Conservation (phyloP, 2,888 invertebrate genomes). For the Hypsopygia costalis region DNA sequence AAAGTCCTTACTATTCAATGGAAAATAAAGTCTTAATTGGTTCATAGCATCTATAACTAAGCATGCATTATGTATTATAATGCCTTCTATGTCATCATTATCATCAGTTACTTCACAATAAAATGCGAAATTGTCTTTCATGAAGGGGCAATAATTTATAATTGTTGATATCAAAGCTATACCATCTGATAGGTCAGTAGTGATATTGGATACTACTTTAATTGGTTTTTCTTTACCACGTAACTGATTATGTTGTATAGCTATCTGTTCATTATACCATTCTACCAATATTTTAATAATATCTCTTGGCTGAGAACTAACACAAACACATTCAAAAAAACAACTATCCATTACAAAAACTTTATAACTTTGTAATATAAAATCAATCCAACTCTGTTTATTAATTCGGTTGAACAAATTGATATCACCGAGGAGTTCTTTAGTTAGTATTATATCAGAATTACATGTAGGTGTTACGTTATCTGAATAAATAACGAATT, state of each 20-base stretch:
- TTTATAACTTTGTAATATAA: slow-evolving; percentile 82
- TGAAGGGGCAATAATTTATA: slow-evolving; percentile 80
- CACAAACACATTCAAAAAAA: slow-evolving; percentile 66
- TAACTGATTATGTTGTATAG: slow-evolving; percentile 39
- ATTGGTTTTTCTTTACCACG: slow-evolving; percentile 32
- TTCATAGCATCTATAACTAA: slow-evolving; percentile 77
- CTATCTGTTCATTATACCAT: slow-evolving; percentile 60
- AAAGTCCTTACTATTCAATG: slow-evolving; percentile 73
- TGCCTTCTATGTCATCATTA: slow-evolving; percentile 46
- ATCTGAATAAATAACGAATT: slow-evolving; percentile 52
- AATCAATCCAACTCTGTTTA: slow-evolving; percentile 81
- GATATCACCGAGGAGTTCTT: slow-evolving; percentile 42
- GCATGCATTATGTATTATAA: slow-evolving; percentile 79
- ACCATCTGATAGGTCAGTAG: slow-evolving; percentile 75
- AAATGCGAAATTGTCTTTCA: slow-evolving; percentile 59
- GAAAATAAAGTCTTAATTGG: slow-evolving; percentile 75
- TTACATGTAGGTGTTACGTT: slow-evolving; percentile 49
- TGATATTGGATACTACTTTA: slow-evolving; percentile 64
- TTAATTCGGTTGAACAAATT: slow-evolving; percentile 52
- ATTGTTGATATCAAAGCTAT: slow-evolving; percentile 78
- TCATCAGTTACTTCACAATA: slow-evolving; percentile 63
- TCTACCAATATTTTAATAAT: slow-evolving; percentile 52
- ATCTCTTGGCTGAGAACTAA: slow-evolving; percentile 47
- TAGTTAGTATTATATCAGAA: slow-evolving; percentile 48
- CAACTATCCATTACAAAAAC: slow-evolving; percentile 74